Evolutionary conservation across 2,888 invertebrate genomes (phyloP).

Genomic region (Acronicta aceris): DNA sequence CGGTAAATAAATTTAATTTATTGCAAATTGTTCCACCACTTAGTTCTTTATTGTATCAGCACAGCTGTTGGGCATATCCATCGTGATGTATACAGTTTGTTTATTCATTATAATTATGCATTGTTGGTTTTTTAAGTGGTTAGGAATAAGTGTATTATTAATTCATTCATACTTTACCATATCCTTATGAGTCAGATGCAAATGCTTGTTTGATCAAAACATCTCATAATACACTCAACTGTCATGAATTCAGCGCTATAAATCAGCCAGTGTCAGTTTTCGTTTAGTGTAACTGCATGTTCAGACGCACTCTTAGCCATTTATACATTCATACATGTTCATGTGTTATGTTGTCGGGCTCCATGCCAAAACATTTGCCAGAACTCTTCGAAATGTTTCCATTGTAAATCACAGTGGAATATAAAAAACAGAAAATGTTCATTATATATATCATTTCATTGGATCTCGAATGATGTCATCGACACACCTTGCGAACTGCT

Average conservation of each 20-base stretch:
- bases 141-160: conserved; percentile 18
- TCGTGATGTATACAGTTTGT: conserved; percentile 23
- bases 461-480: conserved; percentile 59
- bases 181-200: conserved; percentile 46
- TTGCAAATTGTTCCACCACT: conserved; percentile 21
- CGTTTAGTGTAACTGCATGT: conserved; percentile 61
- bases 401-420: conserved; percentile 59
- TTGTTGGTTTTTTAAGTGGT: conserved; percentile 1
- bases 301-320: conserved; percentile 56
- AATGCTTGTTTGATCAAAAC: conserved; percentile 55
- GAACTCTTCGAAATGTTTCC: conserved; percentile 59
- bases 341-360: conserved; percentile 59
- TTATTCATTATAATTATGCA: conserved; percentile 3
- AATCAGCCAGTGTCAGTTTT: conserved; percentile 63
- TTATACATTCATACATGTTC: conserved; percentile 46
- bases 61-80: conserved; percentile 6
- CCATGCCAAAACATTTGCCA: conserved; percentile 66
- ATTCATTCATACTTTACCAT: conserved; percentile 34
- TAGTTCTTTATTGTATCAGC: conserved; percentile 6
- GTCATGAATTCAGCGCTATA: conserved; percentile 60
- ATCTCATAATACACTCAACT: conserved; percentile 57
- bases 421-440: conserved; percentile 47
- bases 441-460: conserved; percentile 46
- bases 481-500: conserved; percentile 47
- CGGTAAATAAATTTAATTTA: conserved; percentile 11